These are phyloP conservation scores for Pogonomyrmex californicus DNA, from an alignment of 1,140 invertebrate species.

Conservation along the genomic window DNA sequence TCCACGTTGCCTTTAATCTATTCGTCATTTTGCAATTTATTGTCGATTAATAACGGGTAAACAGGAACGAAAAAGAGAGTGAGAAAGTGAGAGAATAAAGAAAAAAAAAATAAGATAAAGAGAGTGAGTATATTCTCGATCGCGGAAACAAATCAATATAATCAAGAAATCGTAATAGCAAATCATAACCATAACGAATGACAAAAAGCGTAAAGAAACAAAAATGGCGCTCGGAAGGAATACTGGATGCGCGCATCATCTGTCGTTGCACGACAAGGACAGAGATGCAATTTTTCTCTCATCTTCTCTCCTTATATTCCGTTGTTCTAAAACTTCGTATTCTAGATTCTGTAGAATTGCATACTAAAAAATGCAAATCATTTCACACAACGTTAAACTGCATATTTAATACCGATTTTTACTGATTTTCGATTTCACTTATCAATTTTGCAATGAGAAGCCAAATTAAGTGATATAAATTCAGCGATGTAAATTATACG, in stretches of 20 bases:
- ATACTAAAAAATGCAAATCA: background rate
- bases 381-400: background rate
- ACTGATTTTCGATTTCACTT: background rate
- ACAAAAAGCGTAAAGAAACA: constrained; percentile 80
- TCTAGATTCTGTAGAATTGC: background rate
- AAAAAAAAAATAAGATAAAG: constrained; percentile 12
- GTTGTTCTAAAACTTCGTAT: background rate
- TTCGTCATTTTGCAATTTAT: constrained; percentile 26
- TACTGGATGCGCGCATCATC: constrained; percentile 48
- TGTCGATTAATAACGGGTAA: constrained; percentile 32
- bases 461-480: background rate
- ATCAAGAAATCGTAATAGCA: constrained; percentile 69
- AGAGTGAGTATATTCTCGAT: constrained; percentile 48
- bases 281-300: background rate
- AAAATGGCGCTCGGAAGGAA: constrained; percentile 73
- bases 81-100: constrained; percentile 48
- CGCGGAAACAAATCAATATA: constrained; percentile 14
- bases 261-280: constrained; percentile 34
- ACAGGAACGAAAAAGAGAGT: constrained; percentile 59
- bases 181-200: constrained; percentile 76
- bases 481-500: background rate
- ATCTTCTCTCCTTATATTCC: background rate
- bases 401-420: background rate
- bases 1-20: constrained; percentile 58
- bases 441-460: background rate